phyloP scores from a whole-genome alignment of 64 coral and sea anemone genomes.

The Catalaphyllia jardinei region DNA sequence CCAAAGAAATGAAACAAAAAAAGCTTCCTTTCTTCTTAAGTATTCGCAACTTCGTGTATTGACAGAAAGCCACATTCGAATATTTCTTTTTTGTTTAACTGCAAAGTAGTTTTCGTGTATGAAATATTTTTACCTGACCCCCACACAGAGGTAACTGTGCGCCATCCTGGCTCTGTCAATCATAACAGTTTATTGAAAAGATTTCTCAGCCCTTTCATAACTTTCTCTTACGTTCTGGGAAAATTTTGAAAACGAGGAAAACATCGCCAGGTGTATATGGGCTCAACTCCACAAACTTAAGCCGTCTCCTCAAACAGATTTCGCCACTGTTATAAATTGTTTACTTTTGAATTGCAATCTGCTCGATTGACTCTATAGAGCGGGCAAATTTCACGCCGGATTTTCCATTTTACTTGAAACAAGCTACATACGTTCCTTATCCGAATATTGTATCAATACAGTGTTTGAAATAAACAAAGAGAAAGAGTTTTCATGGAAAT shows the following conservation, averaged over 20 bases:
- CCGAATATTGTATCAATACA: neutral
- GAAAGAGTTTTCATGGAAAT: neutral
- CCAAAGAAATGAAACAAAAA: neutral
- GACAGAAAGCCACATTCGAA: neutral
- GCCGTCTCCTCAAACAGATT: constrained; percentile 42
- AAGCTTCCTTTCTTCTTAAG: neutral
- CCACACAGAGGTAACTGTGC: neutral
- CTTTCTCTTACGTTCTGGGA: neutral
- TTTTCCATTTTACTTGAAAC: neutral
- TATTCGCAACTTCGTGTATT: neutral
- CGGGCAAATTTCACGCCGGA: neutral
- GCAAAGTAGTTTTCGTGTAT: neutral
- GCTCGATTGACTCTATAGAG: constrained; percentile 19
- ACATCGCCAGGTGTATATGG: constrained; percentile 36
- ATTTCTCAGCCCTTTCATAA: neutral
- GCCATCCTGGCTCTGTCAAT: neutral
- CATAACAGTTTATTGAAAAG: neutral
- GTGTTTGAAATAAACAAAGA: constrained; percentile 17
- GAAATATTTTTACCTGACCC: neutral
- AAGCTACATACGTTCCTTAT: neutral
- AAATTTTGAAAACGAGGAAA: neutral
- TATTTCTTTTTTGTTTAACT: neutral
- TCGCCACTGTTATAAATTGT: constrained; percentile 51
- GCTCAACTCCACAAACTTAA: constrained; percentile 31
- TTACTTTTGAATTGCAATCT: constrained; percentile 30